These are phyloP conservation scores for Eospalax fontanierii DNA, from an alignment of 2,797 vertebrate species.

Conservation along the genomic window DNA sequence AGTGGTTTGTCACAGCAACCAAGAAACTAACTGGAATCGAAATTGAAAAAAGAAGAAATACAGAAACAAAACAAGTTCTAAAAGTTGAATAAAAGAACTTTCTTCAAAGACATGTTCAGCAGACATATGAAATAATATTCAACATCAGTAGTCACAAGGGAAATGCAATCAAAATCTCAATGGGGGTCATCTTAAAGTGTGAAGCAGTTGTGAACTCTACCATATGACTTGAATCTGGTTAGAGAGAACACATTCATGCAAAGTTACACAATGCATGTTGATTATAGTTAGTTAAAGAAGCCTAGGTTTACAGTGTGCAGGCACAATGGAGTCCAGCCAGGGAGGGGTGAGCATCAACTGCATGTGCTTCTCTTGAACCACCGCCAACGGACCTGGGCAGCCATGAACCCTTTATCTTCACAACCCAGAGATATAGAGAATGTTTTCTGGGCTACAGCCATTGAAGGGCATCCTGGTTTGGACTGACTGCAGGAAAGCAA, in stretches of 20 bases:
- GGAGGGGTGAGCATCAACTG: accelerated
- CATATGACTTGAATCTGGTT: not conserved
- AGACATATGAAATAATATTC: not conserved
- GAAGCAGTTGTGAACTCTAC: not conserved
- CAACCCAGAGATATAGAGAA: not conserved
- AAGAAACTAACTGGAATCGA: no score
- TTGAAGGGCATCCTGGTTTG: not conserved
- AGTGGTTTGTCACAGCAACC: no score
- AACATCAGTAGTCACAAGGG: not conserved
- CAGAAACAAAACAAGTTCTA: not conserved
- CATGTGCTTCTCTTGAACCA: not conserved
- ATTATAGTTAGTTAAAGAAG: not conserved
- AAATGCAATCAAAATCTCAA: not conserved
- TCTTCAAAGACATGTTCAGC: no score
- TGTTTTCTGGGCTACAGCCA: accelerated
- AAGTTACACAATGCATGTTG: accelerated
- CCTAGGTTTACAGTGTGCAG: not conserved
- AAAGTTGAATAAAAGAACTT: not conserved
- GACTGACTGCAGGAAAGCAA: no score
- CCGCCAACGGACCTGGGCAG: not conserved
- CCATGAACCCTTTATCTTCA: accelerated
- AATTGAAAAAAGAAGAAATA: no score
- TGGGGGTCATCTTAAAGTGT: no score
- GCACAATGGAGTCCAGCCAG: not conserved
- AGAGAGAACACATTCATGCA: not conserved